These are phyloP conservation scores for Sarcophaga subvicina DNA, from an alignment of 2,888 invertebrate species.

Conservation along the genomic window DNA sequence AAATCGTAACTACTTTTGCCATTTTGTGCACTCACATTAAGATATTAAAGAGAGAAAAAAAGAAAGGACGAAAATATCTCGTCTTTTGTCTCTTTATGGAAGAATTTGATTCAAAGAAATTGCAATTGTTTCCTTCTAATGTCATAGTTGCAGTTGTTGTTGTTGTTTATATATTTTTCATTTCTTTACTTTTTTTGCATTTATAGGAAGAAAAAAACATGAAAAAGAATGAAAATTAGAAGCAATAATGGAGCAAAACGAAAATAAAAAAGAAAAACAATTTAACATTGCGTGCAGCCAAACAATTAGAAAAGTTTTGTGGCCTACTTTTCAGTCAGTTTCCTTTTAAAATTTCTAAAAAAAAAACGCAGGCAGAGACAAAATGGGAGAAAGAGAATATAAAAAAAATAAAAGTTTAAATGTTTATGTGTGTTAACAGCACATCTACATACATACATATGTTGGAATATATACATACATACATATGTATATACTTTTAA, in stretches of 20 bases:
- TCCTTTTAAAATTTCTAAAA: slow-evolving; percentile 63
- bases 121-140: neutral
- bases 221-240: neutral
- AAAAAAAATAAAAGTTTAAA: slow-evolving; percentile 42
- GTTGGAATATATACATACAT: too few relatives aligned
- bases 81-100: neutral
- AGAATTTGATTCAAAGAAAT: neutral
- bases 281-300: slow-evolving; percentile 71
- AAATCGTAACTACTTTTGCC: too few relatives aligned
- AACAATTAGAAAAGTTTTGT: slow-evolving; percentile 78
- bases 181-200: neutral
- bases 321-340: slow-evolving; percentile 72
- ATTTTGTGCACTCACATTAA: neutral
- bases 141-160: neutral
- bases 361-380: neutral
- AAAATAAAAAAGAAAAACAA: slow-evolving; percentile 60
- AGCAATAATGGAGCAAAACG: neutral
- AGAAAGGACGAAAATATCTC: neutral
- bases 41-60: neutral
- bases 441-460: slow-evolving; percentile 17
- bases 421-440: slow-evolving; percentile 32
- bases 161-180: too few relatives aligned
- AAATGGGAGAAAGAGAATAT: neutral
- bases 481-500: neutral
- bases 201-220: neutral